Conservation (phyloP, 2,113 vertebrate species). For the Eonycteris spelaea region DNA sequence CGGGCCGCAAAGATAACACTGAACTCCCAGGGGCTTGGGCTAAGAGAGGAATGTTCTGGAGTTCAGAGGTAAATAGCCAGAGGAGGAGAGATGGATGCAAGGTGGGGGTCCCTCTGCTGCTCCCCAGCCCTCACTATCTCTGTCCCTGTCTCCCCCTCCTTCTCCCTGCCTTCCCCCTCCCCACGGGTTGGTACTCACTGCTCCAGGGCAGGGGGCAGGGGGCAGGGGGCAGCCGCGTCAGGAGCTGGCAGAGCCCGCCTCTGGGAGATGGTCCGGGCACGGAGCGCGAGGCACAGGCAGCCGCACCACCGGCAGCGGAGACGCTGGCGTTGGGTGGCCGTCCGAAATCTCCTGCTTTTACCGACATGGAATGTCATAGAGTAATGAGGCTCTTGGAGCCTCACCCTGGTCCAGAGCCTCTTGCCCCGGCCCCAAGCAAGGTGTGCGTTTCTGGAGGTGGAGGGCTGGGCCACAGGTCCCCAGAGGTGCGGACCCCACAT, state of each 20-base stretch:
- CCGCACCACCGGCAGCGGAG: not conserved
- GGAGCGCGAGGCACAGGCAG: not conserved
- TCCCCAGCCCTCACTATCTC: too few species aligned
- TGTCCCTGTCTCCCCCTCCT: not conserved
- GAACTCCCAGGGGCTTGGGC: not conserved
- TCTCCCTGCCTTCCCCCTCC: not conserved
- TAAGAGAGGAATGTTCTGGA: not conserved
- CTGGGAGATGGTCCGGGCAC: not conserved
- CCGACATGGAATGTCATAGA: not conserved
- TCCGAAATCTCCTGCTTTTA: not conserved
- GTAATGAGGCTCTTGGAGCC: too few species aligned
- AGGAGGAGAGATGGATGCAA: too few species aligned
- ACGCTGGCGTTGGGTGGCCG: not conserved
- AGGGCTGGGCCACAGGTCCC: not conserved
- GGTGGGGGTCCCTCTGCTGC: not conserved
- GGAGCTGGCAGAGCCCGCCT: not conserved
- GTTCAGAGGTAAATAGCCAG: not conserved
- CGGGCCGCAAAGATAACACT: not conserved
- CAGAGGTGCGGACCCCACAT: not conserved
- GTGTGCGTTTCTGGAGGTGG: not conserved
- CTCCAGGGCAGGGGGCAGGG: too few species aligned
- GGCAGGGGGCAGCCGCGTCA: not conserved
- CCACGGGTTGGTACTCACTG: not conserved
- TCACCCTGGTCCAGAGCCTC: not conserved
- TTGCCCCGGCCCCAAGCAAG: rapidly evolving